Conservation (phyloP, 2,888 invertebrate genomes). For the Sinotaia quadrata region DNA sequence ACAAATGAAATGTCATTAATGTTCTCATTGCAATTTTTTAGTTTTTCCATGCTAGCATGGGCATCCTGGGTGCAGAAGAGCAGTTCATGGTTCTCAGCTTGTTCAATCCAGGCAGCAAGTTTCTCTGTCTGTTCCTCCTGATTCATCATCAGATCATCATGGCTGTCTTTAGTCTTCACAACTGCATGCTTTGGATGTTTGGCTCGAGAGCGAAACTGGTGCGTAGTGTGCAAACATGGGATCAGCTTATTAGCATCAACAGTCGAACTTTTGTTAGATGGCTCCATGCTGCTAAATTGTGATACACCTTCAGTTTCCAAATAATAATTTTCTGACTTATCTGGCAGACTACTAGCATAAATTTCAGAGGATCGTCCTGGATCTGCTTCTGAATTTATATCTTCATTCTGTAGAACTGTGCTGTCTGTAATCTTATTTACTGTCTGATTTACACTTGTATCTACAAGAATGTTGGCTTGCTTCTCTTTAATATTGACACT, state of each 20-base stretch:
- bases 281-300: no score
- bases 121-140: constrained; percentile 12
- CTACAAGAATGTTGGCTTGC: constrained; percentile 19
- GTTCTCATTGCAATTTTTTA: constrained; percentile 16
- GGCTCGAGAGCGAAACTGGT: no score
- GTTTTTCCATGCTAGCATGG: constrained; percentile 41
- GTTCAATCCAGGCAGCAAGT: constrained; percentile 39
- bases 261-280: no score
- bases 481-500: neutral
- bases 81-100: constrained; percentile 64
- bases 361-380: no score
- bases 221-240: no score
- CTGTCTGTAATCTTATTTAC: neutral
- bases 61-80: constrained; percentile 61
- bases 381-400: neutral
- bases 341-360: no score
- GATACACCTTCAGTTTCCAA: no score
- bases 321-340: no score
- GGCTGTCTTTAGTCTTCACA: no score
- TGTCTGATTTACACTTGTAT: neutral
- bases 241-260: no score
- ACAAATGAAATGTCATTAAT: no score
- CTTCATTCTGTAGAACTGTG: neutral
- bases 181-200: no score
- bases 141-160: neutral